A percentile compares a stretch with the other conserved stretches of the same genome.
These are phyloP conservation scores for Euplagia quadripunctaria DNA, from an alignment of 2,888 invertebrate species.

Conservation along the genomic window DNA sequence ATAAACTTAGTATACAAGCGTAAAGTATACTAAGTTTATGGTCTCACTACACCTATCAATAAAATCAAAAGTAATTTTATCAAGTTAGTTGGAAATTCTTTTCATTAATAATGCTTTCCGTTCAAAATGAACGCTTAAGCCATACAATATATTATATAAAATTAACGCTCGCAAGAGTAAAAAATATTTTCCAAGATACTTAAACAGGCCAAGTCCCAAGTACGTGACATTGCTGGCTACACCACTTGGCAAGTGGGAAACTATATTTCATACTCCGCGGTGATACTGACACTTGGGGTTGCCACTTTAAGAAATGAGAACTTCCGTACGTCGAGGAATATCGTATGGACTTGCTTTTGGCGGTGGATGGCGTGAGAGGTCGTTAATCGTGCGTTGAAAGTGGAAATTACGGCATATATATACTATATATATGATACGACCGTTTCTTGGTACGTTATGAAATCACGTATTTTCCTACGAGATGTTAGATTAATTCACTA, in stretches of 20 bases:
- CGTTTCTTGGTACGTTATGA: not conserved
- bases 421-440: not conserved
- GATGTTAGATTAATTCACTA: not conserved
- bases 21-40: no score
- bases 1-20: no score
- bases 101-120: not conserved
- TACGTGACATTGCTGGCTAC: conserved; percentile 7
- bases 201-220: not conserved
- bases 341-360: not conserved
- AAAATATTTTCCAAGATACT: not conserved
- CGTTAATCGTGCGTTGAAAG: conserved; percentile 9
- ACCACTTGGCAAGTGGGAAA: conserved; percentile 1
- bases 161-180: not conserved
- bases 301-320: conserved; percentile 8
- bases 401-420: not conserved
- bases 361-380: not conserved
- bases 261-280: conserved; percentile 6
- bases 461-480: not conserved
- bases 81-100: not conserved
- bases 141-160: not conserved
- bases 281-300: conserved; percentile 9
- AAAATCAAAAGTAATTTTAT: not conserved
- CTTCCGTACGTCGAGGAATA: not conserved
- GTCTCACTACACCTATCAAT: no score
- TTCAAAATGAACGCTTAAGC: not conserved